Evolutionary conservation across 1,140 invertebrate species (phyloP).

Genomic region (Drosophila bocqueti): DNA sequence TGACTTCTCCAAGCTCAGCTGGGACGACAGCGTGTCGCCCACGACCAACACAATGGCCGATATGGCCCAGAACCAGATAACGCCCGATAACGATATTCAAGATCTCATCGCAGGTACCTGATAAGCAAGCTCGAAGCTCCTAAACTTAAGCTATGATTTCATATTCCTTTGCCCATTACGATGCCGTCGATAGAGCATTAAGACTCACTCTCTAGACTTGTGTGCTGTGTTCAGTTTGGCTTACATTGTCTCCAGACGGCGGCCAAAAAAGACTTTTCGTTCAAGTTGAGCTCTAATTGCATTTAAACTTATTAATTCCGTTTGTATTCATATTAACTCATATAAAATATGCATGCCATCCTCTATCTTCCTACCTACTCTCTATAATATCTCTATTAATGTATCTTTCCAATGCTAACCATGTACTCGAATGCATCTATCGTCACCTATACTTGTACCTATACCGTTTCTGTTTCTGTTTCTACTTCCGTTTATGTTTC

Average conservation of each 20-base stretch:
- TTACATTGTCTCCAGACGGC: conserved; percentile 47
- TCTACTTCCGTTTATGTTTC: not conserved
- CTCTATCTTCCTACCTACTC: conserved; percentile 39
- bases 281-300: conserved; percentile 85
- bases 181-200: conserved; percentile 50
- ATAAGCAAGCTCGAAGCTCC: conserved; percentile 18
- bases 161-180: conserved; percentile 36
- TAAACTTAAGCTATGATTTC: conserved; percentile 30
- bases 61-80: conserved; percentile 80
- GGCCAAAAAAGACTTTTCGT: conserved; percentile 70
- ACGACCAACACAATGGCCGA: conserved; percentile 83
- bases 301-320: conserved; percentile 59
- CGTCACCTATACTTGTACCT: conserved; percentile 23
- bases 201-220: conserved; percentile 30
- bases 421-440: conserved; percentile 39
- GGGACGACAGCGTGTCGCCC: conserved; percentile 84
- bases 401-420: conserved; percentile 45
- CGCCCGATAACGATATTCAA: conserved; percentile 84
- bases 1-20: conserved; percentile 84
- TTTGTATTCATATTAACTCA: conserved; percentile 50
- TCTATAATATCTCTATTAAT: conserved; percentile 53
- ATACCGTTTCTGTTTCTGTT: not conserved
- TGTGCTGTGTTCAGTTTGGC: conserved; percentile 32
- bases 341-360: conserved; percentile 42
- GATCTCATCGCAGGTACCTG: conserved; percentile 80